These are phyloP conservation scores for Tortricodes alternella DNA, from an alignment of 2,888 invertebrate species.

Conservation along the genomic window DNA sequence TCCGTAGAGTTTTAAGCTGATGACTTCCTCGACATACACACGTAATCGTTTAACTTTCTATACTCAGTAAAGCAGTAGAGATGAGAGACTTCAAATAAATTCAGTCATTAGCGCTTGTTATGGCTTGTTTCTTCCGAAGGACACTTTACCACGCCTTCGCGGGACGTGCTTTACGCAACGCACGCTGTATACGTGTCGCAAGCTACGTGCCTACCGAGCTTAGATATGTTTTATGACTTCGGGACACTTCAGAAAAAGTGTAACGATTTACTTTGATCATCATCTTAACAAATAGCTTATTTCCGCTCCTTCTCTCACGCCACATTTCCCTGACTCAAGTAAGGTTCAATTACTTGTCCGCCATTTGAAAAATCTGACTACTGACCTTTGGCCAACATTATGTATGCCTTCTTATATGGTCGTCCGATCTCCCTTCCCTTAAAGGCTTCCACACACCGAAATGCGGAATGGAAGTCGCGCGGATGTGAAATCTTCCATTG, in stretches of 20 bases:
- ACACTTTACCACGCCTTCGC: constrained; percentile 42
- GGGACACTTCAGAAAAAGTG: constrained; percentile 8
- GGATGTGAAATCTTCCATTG: too few species aligned
- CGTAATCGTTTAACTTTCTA: constrained; percentile 1
- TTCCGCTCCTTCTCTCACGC: not conserved
- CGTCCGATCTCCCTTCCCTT: too few species aligned
- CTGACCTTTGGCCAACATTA: too few species aligned
- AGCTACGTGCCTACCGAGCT: constrained; percentile 28
- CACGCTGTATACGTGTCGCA: constrained; percentile 31
- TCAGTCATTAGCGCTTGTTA: not conserved
- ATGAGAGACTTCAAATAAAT: constrained; percentile 8
- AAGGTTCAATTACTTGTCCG: too few species aligned
- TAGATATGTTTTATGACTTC: constrained; percentile 19
- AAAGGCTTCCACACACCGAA: too few species aligned
- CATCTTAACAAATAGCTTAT: not conserved
- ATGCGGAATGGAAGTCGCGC: too few species aligned
- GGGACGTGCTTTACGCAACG: constrained; percentile 44
- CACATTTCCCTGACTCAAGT: not conserved
- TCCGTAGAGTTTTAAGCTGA: not conserved
- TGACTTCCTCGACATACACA: not conserved
- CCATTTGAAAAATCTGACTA: too few species aligned
- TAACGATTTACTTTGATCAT: too few species aligned
- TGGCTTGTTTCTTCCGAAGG: constrained; percentile 36
- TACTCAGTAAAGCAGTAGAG: not conserved
- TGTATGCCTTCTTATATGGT: too few species aligned